Base-by-base conservation (phyloP, 2,888 invertebrate species). In the Homarus gammarus region DNA sequence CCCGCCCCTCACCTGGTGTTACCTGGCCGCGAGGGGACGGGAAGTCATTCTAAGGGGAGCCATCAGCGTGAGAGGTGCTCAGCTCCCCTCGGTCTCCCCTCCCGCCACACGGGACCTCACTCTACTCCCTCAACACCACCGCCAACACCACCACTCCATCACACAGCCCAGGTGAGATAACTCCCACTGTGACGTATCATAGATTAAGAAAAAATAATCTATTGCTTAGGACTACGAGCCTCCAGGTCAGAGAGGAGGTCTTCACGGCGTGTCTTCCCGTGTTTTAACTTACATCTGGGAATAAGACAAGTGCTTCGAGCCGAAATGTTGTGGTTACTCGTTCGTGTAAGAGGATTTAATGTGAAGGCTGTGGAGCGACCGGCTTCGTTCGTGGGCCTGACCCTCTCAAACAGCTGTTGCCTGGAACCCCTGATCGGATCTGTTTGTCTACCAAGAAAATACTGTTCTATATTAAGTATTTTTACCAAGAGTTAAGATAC, bases 11-110 rank as follows among this genome's bases (percentile, higher is more conserved):
- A 85, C 85, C 85, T 85, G 85, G 85, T 64, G 84, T 85, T 85
- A 85, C 85, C 85, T 85, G 85, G 85, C 77, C 85, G 85, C 85
- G 85, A 85, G 85, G 85, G 85, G 85, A 85, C 64, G 64, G 85
- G 85, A 85, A 77, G 77, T 85, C 85, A 85, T 77, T 85, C 85
- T 77, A 85, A 85, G 77, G 85, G 85, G 85, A 85, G 85, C 75
- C 85, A 85, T 85, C 85, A 77, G 61, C 75, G 77, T 85, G 85
- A 68, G 85, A 85, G 85, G 85, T 85, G 77, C 85, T 75, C 85
- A 64, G 22, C 77, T 64, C 75, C 77, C 85, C 77, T 85, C 84
- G 15, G 1, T 49, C 75, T 22, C 51, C n/a, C 56, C 75, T 75
- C 38, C 22, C 40, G 18, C 12, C 68, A 27, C 22, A 27, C 6